These are phyloP conservation scores for Drosophila bipectinata DNA, from an alignment of 1,140 invertebrate species.

Conservation along the genomic window DNA sequence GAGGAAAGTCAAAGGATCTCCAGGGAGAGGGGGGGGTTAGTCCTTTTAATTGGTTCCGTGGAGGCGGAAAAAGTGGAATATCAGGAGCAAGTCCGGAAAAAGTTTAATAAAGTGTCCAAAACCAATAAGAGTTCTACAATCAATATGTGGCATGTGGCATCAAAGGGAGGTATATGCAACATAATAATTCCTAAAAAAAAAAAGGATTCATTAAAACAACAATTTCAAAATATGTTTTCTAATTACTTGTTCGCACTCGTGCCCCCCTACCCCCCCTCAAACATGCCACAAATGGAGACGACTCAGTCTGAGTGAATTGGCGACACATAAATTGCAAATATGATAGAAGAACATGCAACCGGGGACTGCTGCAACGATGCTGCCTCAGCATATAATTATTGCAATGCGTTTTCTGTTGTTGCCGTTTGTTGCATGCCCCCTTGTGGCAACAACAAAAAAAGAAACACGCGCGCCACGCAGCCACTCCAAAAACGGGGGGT, in stretches of 20 bases:
- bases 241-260: slow-evolving; percentile 80
- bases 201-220: no score
- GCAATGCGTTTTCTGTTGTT: slow-evolving; percentile 66
- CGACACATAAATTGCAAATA: slow-evolving; percentile 80
- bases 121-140: no score
- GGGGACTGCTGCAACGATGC: slow-evolving; percentile 11
- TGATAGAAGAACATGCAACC: slow-evolving; percentile 76
- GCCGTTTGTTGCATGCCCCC: slow-evolving; percentile 29
- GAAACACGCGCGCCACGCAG: slow-evolving; percentile 45
- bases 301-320: slow-evolving; percentile 65
- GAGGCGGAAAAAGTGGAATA: no score
- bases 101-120: no score
- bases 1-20: slow-evolving; percentile 4
- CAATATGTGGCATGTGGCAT: no score
- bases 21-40: not conserved
- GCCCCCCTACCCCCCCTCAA: not conserved
- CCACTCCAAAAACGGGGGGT: slow-evolving; percentile 25
- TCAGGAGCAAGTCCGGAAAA: no score
- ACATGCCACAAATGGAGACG: not conserved
- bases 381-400: slow-evolving; percentile 68
- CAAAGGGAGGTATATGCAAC: no score
- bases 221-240: slow-evolving; percentile 76
- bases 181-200: no score
- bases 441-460: slow-evolving; percentile 20
- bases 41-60: slow-evolving; percentile 7